Evolutionary conservation across 2,888 invertebrate species (phyloP).

Genomic region (Ernsta delagoae): DNA sequence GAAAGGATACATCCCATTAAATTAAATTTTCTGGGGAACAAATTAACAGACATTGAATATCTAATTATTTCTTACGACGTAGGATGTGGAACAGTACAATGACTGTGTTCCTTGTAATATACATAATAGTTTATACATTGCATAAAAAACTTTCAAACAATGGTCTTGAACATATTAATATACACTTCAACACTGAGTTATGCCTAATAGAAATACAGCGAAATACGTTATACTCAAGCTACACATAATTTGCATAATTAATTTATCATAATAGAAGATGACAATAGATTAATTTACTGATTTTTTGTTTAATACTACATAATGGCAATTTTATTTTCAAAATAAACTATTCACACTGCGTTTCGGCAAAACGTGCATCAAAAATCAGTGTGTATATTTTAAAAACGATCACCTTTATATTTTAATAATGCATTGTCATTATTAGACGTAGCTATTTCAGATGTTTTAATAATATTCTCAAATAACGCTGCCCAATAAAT

Average conservation of each 20-base stretch:
- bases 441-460: too few relatives aligned
- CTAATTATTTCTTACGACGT: slow-evolving; percentile 20
- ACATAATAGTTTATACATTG: slow-evolving; percentile 37
- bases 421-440: not conserved
- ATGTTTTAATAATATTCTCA: too few relatives aligned
- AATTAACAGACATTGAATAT: slow-evolving; percentile 36
- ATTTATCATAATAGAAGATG: slow-evolving; percentile 56
- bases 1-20: slow-evolving; percentile 21
- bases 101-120: slow-evolving; percentile 5
- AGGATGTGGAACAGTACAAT: slow-evolving; percentile 6
- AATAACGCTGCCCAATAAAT: too few relatives aligned
- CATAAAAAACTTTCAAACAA: slow-evolving; percentile 56
- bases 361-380: not conserved
- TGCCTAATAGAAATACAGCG: slow-evolving; percentile 60
- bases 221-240: slow-evolving; percentile 61
- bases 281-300: slow-evolving; percentile 62
- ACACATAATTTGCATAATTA: slow-evolving; percentile 60
- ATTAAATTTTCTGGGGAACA: slow-evolving; percentile 35
- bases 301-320: not conserved
- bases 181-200: slow-evolving; percentile 71
- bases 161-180: slow-evolving; percentile 54
- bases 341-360: not conserved
- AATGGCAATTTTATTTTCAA: not conserved
- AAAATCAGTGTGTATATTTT: not conserved
- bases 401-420: not conserved